Evolutionary conservation across 1,140 invertebrate species (phyloP), one percentile per base, ranked within the genome.

Genomic region (Nasonia vitripennis): DNA sequence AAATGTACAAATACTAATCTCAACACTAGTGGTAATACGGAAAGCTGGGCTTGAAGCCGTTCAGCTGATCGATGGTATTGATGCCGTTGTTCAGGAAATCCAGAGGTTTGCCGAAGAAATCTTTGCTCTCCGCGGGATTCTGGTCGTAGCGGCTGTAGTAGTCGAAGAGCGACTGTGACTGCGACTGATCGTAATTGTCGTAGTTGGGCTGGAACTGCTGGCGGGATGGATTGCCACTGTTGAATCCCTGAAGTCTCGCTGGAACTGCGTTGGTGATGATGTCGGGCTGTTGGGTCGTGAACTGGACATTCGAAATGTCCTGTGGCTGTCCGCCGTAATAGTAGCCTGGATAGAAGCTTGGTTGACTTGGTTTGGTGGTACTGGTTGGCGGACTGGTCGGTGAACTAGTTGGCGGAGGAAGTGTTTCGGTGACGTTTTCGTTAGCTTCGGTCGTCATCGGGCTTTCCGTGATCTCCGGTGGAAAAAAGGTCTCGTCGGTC

Each of bases 241-340:
- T 68, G 7, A 34, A 68, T 70, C 27, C 68, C 0, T 70, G 45
- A 6, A 68, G 31, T 14, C 41, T 71, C 2, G n/a, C 5, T n/a
- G 62, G 75, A 41, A 37, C 4, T 34, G 10, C 48, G 41, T 7
- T 74, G 20, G 70, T 62, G 45, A 68, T n/a, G 37, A 34, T 12
- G 2, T 62, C 6, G 20, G 70, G 4, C 11, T 37, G 75, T 48
- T 20, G 77, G 0, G 88, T 90, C 1, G 90, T 92, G 0, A 93
- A 68, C 11, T 89, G 88, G 0, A 92, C 10, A 14, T 91, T 74
- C 0, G 89, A 75, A 20, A 92, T n/a, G 17, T 89, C 85, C 79
- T 92, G 91, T 2, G 91, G 89, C 87, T 89, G 87, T 23, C 91
- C 91, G n/a, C 88, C 89, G 34, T 91, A 93, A 75, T 92, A 92